Percentiles rank a stretch among this genome's conserved stretches.
Evolutionary conservation across 2,888 invertebrate species (phyloP).

Genomic region (Rutpela maculata): DNA sequence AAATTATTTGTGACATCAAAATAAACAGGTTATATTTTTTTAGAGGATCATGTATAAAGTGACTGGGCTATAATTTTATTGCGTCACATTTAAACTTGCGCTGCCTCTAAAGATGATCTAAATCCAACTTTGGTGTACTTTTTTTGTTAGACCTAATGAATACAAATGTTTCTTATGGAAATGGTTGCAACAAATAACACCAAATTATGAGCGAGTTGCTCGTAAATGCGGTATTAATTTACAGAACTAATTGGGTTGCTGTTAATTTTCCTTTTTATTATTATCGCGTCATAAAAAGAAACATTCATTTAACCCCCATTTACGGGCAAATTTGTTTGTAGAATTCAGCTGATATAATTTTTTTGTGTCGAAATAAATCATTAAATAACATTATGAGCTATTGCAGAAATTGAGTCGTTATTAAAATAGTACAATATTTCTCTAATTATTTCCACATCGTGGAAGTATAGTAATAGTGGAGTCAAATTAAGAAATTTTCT

Average conservation of each 20-base stretch:
- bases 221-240: neutral
- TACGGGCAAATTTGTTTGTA: neutral
- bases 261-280: neutral
- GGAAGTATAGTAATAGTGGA: no score
- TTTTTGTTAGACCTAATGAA: constrained; percentile 7
- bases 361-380: neutral
- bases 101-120: neutral
- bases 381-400: neutral
- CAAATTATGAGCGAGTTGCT: neutral
- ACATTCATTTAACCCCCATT: neutral
- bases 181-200: neutral
- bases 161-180: constrained; percentile 1
- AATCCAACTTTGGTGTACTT: neutral
- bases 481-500: no score
- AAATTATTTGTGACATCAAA: no score
- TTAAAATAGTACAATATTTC: no score
- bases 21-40: no score
- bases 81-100: neutral
- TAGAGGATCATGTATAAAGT: no score
- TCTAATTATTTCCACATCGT: no score
- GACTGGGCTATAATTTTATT: no score
- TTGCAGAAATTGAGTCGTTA: no score
- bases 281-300: neutral
- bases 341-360: neutral
- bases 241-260: neutral